phyloP scores from a whole-genome alignment of 2,113 vertebrate genomes.

The Carettochelys insculpta region DNA sequence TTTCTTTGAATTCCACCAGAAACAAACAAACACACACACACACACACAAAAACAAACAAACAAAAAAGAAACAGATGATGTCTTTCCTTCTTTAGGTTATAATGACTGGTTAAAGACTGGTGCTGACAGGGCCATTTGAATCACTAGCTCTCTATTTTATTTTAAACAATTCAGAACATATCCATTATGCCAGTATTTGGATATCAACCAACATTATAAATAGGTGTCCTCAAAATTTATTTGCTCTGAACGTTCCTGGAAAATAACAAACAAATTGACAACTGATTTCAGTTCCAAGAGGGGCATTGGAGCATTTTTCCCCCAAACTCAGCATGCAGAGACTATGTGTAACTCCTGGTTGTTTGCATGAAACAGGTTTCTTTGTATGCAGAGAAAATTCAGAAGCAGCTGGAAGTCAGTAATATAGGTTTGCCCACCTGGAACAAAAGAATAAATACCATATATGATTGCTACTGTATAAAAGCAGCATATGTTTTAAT shows the following conservation, averaged over 20 bases:
- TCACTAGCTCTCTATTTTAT: not conserved
- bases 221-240: too few relatives aligned
- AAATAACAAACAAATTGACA: not conserved
- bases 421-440: not conserved
- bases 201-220: too few relatives aligned
- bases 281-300: not conserved
- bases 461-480: not conserved
- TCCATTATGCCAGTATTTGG: too few relatives aligned
- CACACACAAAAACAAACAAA: too few relatives aligned
- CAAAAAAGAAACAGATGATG: not conserved
- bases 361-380: not conserved
- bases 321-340: not conserved
- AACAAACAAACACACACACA: too few relatives aligned
- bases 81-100: not conserved
- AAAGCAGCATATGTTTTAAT: not conserved
- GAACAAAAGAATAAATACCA: not conserved
- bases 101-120: not conserved
- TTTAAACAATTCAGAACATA: too few relatives aligned
- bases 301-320: not conserved
- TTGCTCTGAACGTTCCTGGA: not conserved
- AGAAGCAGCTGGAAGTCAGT: not conserved
- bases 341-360: not conserved
- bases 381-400: not conserved
- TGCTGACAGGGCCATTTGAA: not conserved
- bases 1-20: not conserved